These are phyloP conservation scores for Protula sp. DNA, from an alignment of 2,888 invertebrate genomes.

Conservation along the genomic window DNA sequence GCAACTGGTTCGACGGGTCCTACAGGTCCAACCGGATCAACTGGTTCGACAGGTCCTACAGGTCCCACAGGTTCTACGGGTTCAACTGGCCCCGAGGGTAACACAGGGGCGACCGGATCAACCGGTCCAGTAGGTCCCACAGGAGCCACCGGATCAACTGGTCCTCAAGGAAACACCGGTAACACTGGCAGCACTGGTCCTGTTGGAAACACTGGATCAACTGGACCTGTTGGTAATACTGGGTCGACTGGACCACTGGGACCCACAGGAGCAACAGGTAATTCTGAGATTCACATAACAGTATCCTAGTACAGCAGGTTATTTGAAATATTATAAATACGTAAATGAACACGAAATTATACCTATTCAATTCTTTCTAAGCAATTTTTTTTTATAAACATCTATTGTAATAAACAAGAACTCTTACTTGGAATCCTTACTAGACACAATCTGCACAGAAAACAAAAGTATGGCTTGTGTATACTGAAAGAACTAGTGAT, in stretches of 20 bases:
- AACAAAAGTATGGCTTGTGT: too few relatives aligned
- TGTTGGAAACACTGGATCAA: constrained; percentile 12
- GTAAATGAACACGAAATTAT: too few relatives aligned
- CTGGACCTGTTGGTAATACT: constrained; percentile 7
- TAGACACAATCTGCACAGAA: too few relatives aligned
- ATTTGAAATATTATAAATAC: too few relatives aligned
- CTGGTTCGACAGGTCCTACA: constrained; percentile 1
- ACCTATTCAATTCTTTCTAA: too few relatives aligned
- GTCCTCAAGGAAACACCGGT: constrained; percentile 16
- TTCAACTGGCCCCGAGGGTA: not conserved
- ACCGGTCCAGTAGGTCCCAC: constrained; percentile 13
- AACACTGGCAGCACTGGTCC: constrained; percentile 17
- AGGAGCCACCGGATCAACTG: constrained; percentile 13
- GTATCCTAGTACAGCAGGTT: too few relatives aligned
- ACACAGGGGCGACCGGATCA: constrained; percentile 3
- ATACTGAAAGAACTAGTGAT: too few relatives aligned
- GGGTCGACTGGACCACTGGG: not conserved
- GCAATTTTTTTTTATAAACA: too few relatives aligned
- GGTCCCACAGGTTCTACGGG: constrained; percentile 1
- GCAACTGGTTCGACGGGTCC: constrained; percentile 2
- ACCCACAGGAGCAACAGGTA: not conserved
- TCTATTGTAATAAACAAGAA: too few relatives aligned
- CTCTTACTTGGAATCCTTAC: too few relatives aligned
- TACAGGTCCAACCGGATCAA: not conserved
- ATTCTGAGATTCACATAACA: too few relatives aligned